A percentile compares a stretch with the other conserved stretches of the same genome.
Evolutionary conservation across 2,888 invertebrate genomes (phyloP).

Genomic region (Anthophora plumipes): DNA sequence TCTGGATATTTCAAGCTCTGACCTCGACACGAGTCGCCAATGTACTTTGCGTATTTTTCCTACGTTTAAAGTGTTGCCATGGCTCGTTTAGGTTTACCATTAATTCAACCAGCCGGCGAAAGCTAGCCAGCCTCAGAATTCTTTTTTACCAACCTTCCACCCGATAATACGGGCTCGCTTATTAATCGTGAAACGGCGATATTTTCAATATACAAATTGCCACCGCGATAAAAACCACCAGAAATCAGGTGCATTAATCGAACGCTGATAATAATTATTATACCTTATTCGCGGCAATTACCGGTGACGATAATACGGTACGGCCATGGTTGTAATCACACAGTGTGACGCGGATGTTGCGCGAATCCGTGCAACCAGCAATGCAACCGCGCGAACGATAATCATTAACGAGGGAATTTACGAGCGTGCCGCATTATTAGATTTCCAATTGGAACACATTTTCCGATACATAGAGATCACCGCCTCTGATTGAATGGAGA

Average conservation of each 20-base stretch:
- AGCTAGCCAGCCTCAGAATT: conserved; percentile 4
- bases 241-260: conserved; percentile 41
- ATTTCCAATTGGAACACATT: conserved; percentile 28
- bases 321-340: conserved; percentile 44
- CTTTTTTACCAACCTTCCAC: not conserved
- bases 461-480: not conserved
- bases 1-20: not conserved
- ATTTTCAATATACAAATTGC: conserved; percentile 22
- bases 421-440: conserved; percentile 27
- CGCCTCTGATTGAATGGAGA: not conserved
- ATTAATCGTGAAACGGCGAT: conserved; percentile 27
- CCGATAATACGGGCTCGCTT: conserved; percentile 23
- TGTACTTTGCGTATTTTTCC: not conserved
- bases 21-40: not conserved
- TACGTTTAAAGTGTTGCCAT: not conserved
- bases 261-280: conserved; percentile 53
- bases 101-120: conserved; percentile 7
- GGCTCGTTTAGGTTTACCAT: not conserved
- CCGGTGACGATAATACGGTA: conserved; percentile 47
- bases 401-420: conserved; percentile 46
- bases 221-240: conserved; percentile 18
- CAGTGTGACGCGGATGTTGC: conserved; percentile 43
- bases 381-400: conserved; percentile 44
- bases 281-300: conserved; percentile 39
- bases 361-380: conserved; percentile 40